These are phyloP conservation scores for Coenobita brevimanus DNA, from an alignment of 1,140 invertebrate genomes.

Conservation along the genomic window DNA sequence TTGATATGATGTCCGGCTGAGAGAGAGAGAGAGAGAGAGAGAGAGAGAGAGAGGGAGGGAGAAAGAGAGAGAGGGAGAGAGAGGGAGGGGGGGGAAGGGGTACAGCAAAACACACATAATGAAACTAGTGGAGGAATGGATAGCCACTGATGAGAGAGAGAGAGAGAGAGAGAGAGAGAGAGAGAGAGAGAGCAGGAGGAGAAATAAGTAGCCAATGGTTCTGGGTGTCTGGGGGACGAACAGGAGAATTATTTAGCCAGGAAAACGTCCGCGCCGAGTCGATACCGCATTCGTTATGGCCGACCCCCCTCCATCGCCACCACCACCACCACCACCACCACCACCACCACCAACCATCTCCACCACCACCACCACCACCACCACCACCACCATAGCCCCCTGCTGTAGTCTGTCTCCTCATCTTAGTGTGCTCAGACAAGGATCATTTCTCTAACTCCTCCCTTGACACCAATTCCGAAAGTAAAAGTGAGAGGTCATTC, in stretches of 20 bases:
- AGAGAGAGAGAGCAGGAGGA: neutral
- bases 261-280: too few relatives aligned
- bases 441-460: too few relatives aligned
- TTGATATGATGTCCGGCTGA: neutral
- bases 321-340: neutral
- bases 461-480: too few relatives aligned
- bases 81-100: neutral
- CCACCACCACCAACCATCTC: neutral
- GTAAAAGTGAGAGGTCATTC: too few relatives aligned
- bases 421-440: too few relatives aligned
- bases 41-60: neutral
- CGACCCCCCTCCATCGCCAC: neutral
- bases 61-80: constrained; percentile 12
- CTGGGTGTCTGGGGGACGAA: too few relatives aligned
- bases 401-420: too few relatives aligned
- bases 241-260: too few relatives aligned
- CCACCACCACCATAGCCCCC: too few relatives aligned
- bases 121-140: too few relatives aligned
- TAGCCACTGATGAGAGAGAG: neutral
- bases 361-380: neutral
- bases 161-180: neutral
- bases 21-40: neutral
- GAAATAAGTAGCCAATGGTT: neutral
- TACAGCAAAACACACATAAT: too few relatives aligned
- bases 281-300: too few relatives aligned